phyloP scores from a whole-genome alignment of 2,113 vertebrate species.

The Notarius quadriscutis region DNA sequence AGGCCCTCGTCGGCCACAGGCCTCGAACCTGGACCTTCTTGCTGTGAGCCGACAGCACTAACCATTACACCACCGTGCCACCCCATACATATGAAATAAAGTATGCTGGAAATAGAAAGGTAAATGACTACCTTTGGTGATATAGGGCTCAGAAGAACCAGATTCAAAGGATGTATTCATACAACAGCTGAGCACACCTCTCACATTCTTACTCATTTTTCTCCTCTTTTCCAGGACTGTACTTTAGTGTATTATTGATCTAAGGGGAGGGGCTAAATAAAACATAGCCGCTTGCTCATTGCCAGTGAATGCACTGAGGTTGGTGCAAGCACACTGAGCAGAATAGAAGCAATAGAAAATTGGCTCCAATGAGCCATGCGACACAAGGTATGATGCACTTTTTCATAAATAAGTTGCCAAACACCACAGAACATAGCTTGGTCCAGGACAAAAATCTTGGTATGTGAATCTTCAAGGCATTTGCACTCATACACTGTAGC shows the following conservation, averaged over 20 bases:
- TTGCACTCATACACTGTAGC: not conserved
- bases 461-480: not conserved
- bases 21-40: too few species aligned
- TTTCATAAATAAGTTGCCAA: slow-evolving; percentile 17
- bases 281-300: slow-evolving; percentile 47
- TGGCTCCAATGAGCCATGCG: not conserved
- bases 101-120: not conserved
- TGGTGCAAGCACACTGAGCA: not conserved
- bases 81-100: not conserved
- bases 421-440: not conserved
- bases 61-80: too few species aligned
- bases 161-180: slow-evolving; percentile 1
- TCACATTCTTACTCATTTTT: not conserved
- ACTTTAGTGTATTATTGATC: slow-evolving; percentile 53
- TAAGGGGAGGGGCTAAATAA: slow-evolving; percentile 51
- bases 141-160: not conserved
- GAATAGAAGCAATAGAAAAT: slow-evolving; percentile 16
- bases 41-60: too few species aligned
- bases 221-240: slow-evolving; percentile 12
- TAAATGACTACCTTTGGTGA: not conserved
- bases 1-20: too few species aligned
- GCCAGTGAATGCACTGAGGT: slow-evolving; percentile 33
- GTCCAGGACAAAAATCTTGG: not conserved
- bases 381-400: not conserved
- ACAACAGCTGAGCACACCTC: not conserved